Conservation (phyloP, 2,113 vertebrate species). For the Pseudonaja textilis region DNA sequence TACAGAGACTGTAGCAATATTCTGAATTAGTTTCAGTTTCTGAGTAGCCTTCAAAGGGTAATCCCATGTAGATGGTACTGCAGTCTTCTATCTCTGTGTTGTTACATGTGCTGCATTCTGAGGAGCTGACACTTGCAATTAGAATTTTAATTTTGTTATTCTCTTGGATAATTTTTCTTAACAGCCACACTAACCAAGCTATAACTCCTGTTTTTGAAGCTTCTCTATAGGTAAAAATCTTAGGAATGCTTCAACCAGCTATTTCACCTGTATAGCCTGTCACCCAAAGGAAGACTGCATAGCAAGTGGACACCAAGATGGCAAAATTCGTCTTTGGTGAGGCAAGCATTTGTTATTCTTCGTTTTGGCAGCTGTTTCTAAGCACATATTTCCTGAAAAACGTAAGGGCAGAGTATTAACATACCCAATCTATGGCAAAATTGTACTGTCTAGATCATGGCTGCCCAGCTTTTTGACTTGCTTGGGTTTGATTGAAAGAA, state of each 20-base stretch:
- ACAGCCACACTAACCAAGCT: not conserved
- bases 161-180: not conserved
- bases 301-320: conserved; percentile 88
- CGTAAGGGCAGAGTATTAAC: not conserved
- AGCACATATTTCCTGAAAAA: not conserved
- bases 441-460: not conserved
- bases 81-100: not conserved
- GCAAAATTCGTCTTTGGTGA: conserved; percentile 93
- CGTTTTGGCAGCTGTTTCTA: not conserved
- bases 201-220: conserved; percentile 63
- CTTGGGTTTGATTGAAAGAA: no score
- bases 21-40: not conserved
- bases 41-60: not conserved
- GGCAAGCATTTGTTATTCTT: not conserved
- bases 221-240: conserved; percentile 76
- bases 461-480: no score
- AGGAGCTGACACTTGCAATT: not conserved
- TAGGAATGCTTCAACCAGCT: conserved; percentile 76
- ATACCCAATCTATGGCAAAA: not conserved
- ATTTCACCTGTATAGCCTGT: conserved; percentile 82
- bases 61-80: not conserved
- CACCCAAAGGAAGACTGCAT: conserved; percentile 93
- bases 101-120: not conserved
- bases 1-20: not conserved
- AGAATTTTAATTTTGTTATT: not conserved